phyloP scores from a whole-genome alignment of 2,888 invertebrate genomes.

The Aricia artaxerxes region DNA sequence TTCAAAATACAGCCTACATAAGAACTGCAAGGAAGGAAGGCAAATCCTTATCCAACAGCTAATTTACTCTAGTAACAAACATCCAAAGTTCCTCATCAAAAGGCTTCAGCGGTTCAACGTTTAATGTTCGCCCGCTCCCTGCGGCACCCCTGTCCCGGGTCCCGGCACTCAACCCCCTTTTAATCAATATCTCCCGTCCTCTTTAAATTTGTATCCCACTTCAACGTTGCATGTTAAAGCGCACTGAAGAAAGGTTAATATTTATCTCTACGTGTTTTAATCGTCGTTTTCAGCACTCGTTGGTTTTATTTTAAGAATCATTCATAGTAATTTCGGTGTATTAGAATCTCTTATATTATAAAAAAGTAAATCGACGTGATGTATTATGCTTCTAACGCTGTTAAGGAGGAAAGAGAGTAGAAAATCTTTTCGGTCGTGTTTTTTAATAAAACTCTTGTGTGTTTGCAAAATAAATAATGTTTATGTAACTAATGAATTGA shows the following conservation, averaged over 20 bases:
- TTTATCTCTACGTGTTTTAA: not conserved
- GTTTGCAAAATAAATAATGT: too few species aligned
- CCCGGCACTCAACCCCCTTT: conserved; percentile 18
- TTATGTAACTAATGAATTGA: too few species aligned
- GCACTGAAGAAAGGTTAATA: conserved; percentile 36
- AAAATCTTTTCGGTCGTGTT: too few species aligned
- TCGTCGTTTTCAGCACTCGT: not conserved
- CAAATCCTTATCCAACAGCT: not conserved
- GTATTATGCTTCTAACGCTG: too few species aligned
- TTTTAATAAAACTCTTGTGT: too few species aligned
- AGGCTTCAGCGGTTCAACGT: conserved; percentile 11
- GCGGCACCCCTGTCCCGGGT: not conserved
- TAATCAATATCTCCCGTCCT: conserved; percentile 24
- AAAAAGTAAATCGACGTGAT: too few species aligned
- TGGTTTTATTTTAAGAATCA: not conserved
- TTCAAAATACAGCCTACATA: not conserved
- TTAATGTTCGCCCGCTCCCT: not conserved
- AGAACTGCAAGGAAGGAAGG: not conserved
- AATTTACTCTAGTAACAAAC: not conserved
- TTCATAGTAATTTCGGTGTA: too few species aligned
- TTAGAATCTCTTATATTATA: too few species aligned
- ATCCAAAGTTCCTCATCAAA: not conserved
- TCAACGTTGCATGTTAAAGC: conserved; percentile 42
- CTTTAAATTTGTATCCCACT: conserved; percentile 27
- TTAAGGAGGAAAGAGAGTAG: too few species aligned